phyloP scores from a whole-genome alignment of 2,113 vertebrate species.

The Microtus ochrogaster region DNA sequence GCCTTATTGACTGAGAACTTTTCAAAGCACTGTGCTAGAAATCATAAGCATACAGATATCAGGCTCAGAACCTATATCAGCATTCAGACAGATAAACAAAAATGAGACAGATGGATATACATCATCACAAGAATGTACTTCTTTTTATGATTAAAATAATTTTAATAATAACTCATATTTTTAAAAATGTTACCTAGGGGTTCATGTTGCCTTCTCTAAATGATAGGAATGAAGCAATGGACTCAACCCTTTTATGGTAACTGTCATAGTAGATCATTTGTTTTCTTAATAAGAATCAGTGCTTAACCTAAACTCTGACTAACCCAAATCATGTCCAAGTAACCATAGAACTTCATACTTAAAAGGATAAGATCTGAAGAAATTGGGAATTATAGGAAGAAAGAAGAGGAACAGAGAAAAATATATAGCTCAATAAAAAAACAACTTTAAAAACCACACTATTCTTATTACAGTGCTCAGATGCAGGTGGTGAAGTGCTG shows the following conservation, averaged over 20 bases:
- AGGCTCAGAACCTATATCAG: background rate
- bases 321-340: background rate
- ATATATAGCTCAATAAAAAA: too few relatives aligned
- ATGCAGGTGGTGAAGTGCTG: background rate
- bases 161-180: conserved; percentile 6
- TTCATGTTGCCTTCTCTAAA: background rate
- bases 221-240: background rate
- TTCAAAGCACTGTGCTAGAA: background rate
- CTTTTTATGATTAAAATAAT: background rate
- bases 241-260: background rate
- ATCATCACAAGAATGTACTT: background rate
- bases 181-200: background rate
- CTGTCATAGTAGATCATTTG: background rate
- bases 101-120: background rate
- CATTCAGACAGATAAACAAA: background rate
- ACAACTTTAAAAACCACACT: too few relatives aligned
- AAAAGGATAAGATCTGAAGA: too few relatives aligned
- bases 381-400: too few relatives aligned
- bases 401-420: too few relatives aligned
- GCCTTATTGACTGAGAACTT: background rate
- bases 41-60: background rate
- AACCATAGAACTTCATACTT: background rate
- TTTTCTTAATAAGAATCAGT: background rate
- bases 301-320: background rate
- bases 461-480: background rate